These are phyloP conservation scores for Anniella stebbinsi DNA, from an alignment of 2,797 vertebrate genomes.

Conservation along the genomic window DNA sequence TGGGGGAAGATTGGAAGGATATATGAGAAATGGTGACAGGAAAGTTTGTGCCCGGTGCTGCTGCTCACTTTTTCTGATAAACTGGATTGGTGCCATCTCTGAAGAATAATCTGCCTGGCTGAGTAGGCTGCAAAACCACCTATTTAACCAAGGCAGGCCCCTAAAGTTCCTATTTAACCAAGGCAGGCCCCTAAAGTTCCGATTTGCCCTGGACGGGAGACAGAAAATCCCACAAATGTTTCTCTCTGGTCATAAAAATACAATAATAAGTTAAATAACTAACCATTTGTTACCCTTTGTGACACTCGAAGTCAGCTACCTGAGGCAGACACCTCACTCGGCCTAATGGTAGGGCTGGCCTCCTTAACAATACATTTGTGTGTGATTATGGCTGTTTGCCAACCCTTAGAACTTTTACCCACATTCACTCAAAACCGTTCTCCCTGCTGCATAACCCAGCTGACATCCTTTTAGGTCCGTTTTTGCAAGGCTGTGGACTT, in stretches of 20 bases:
- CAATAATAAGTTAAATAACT: background rate
- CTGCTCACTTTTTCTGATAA: background rate
- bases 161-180: too few species aligned
- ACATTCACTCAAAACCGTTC: background rate
- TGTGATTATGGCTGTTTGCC: background rate
- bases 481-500: conserved; percentile 18
- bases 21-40: too few species aligned
- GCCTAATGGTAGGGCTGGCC: background rate
- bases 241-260: background rate
- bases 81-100: background rate
- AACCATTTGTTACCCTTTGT: background rate
- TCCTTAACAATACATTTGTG: background rate
- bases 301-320: background rate
- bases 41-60: too few species aligned
- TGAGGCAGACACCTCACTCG: background rate
- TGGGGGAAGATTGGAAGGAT: too few species aligned
- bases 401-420: background rate
- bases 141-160: background rate
- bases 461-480: background rate
- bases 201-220: background rate
- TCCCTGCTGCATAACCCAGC: background rate
- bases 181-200: background rate
- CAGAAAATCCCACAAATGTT: background rate
- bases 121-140: background rate
- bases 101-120: background rate